Conservation (phyloP, 2,113 vertebrate genomes). For the Thunnus thynnus region DNA sequence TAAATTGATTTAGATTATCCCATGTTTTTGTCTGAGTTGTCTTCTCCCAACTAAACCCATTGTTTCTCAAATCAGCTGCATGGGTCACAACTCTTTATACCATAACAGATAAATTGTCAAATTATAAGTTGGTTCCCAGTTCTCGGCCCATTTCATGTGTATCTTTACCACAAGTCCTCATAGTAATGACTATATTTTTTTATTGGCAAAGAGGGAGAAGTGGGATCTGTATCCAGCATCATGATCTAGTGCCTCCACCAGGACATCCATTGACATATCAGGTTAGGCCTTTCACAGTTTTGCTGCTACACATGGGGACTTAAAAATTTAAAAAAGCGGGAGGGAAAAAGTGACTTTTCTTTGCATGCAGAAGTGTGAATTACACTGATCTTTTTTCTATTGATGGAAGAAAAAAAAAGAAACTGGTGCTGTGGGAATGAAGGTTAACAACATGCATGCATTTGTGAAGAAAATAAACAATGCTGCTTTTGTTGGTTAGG, state of each 20-base stretch:
- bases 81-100: conserved; percentile 13
- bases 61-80: conserved; percentile 42
- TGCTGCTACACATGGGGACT: conserved; percentile 82
- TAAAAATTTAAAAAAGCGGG: conserved; percentile 16
- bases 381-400: conserved; percentile 76
- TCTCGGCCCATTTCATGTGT: conserved; percentile 28
- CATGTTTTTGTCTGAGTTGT: conserved; percentile 51
- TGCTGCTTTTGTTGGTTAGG: conserved; percentile 80
- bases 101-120: conserved; percentile 12
- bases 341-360: conserved; percentile 69
- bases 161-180: conserved; percentile 32
- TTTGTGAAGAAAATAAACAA: conserved; percentile 80
- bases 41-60: conserved; percentile 26
- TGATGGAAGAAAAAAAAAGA: conserved; percentile 66
- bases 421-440: conserved; percentile 80
- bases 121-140: conserved; percentile 16
- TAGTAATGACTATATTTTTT: conserved; percentile 53
- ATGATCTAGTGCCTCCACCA: conserved; percentile 83
- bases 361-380: conserved; percentile 86
- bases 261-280: conserved; percentile 84
- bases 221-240: conserved; percentile 63
- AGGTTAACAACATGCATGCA: conserved; percentile 85
- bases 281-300: conserved; percentile 83
- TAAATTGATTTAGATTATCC: conserved; percentile 62
- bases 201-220: conserved; percentile 61